Evolutionary conservation across 1,140 invertebrate species (phyloP).

Genomic region (Euura lappo): DNA sequence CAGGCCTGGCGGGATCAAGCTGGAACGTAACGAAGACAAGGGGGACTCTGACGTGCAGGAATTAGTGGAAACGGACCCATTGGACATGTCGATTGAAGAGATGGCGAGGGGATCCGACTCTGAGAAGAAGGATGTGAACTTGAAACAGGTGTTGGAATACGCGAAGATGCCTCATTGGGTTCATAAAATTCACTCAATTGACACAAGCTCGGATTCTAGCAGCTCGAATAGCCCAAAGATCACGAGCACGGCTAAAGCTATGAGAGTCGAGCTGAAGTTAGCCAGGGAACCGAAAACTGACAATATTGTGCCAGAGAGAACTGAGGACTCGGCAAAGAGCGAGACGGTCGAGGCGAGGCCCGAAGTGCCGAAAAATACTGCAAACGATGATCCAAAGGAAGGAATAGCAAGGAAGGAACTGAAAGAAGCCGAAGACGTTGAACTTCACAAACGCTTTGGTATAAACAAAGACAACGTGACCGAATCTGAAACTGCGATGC

Average conservation of each 20-base stretch:
- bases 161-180: too few relatives aligned
- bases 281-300: not conserved
- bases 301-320: not conserved
- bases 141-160: too few relatives aligned
- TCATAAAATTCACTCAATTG: too few relatives aligned
- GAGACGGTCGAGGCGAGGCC: not conserved
- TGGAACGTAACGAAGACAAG: not conserved
- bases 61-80: constrained; percentile 6
- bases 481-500: not conserved
- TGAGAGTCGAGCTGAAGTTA: not conserved
- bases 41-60: not conserved
- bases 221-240: too few relatives aligned
- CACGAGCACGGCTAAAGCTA: too few relatives aligned
- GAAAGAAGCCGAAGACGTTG: not conserved
- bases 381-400: not conserved
- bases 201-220: too few relatives aligned
- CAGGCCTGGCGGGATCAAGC: not conserved
- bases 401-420: not conserved
- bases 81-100: not conserved
- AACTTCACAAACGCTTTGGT: constrained; percentile 3
- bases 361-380: not conserved
- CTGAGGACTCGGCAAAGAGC: not conserved
- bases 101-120: not conserved
- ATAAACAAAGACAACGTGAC: constrained; percentile 6
- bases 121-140: too few relatives aligned